A percentile compares a stretch with the other conserved stretches of the same genome.
phyloP scores from a whole-genome alignment of 2,888 invertebrate genomes.

The Petrophora chlorosata region DNA sequence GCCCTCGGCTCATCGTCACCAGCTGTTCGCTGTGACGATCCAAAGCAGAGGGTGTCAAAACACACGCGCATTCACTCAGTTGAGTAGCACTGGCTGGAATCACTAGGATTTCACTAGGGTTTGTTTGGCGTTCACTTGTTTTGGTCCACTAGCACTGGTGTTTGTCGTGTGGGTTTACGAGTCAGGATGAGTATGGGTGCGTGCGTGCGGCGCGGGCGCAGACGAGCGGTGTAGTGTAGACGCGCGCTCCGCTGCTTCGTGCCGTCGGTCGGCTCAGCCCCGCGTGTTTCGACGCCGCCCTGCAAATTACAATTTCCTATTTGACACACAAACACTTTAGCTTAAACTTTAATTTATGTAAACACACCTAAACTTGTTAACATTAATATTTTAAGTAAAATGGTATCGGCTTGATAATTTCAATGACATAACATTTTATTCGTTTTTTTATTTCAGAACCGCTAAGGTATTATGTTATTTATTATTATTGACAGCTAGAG shows the following conservation, averaged over 20 bases:
- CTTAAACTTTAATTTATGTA: background rate
- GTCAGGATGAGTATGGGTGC: slow-evolving; percentile 65
- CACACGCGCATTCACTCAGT: slow-evolving; percentile 95
- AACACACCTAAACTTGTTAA: background rate
- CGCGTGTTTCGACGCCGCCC: slow-evolving; percentile 77
- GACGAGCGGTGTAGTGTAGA: slow-evolving; percentile 68
- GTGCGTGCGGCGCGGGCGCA: slow-evolving; percentile 77
- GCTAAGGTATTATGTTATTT: no score
- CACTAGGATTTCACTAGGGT: slow-evolving; percentile 70
- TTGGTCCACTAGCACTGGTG: slow-evolving; percentile 52
- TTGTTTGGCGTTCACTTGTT: slow-evolving; percentile 51
- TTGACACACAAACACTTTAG: slow-evolving; percentile 18
- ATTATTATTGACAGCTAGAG: no score
- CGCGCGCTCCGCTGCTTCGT: slow-evolving; percentile 60
- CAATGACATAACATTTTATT: no score
- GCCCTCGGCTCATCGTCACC: slow-evolving; percentile 89
- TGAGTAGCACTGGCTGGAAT: slow-evolving; percentile 76
- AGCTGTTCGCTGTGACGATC: slow-evolving; percentile 92
- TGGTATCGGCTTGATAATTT: no score
- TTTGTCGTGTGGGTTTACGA: slow-evolving; percentile 52
- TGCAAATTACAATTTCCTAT: slow-evolving; percentile 52
- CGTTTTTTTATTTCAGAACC: background rate
- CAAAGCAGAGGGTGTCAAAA: slow-evolving; percentile 95
- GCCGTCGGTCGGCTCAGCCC: slow-evolving; percentile 66
- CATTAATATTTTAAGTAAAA: background rate